Evolutionary conservation across 2,113 vertebrate species (phyloP).

Genomic region (Lophochroa leadbeateri): DNA sequence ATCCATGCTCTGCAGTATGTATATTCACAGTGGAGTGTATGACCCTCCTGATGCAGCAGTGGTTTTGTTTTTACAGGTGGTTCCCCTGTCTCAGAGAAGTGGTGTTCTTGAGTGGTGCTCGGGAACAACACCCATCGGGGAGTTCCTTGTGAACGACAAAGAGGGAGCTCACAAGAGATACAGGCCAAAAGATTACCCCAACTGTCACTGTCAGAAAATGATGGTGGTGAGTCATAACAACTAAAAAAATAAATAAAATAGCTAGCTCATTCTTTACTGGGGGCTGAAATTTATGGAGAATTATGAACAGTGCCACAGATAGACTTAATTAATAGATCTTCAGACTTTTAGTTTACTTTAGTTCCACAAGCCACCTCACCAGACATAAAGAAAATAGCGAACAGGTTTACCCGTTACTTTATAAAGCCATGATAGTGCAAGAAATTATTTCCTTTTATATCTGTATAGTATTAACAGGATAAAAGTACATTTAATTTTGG

Average conservation of each 20-base stretch:
- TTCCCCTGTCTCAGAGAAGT: conserved; percentile 94
- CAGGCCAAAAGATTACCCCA: conserved; percentile 83
- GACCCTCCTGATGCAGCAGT: not conserved
- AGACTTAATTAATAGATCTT: not conserved
- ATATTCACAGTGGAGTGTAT: not conserved
- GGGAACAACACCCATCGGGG: conserved; percentile 91
- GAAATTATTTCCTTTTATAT: not conserved
- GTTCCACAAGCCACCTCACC: not conserved
- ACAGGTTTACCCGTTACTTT: not conserved
- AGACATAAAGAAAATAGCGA: not conserved
- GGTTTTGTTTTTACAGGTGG: conserved; percentile 79
- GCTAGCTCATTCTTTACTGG: not conserved
- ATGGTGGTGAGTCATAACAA: conserved; percentile 82
- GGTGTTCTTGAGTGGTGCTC: conserved; percentile 97
- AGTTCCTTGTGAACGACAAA: conserved; percentile 85
- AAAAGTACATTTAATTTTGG: not conserved
- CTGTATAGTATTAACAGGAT: not conserved
- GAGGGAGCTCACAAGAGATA: conserved; percentile 92
- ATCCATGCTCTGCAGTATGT: not conserved
- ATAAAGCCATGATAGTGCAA: not conserved
- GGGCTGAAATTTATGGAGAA: not conserved
- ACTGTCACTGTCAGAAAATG: conserved; percentile 78
- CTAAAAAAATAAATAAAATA: not conserved
- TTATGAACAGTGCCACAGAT: not conserved
- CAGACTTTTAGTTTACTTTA: not conserved